These are phyloP conservation scores for Atta cephalotes DNA, from an alignment of 1,140 invertebrate genomes.

Conservation along the genomic window DNA sequence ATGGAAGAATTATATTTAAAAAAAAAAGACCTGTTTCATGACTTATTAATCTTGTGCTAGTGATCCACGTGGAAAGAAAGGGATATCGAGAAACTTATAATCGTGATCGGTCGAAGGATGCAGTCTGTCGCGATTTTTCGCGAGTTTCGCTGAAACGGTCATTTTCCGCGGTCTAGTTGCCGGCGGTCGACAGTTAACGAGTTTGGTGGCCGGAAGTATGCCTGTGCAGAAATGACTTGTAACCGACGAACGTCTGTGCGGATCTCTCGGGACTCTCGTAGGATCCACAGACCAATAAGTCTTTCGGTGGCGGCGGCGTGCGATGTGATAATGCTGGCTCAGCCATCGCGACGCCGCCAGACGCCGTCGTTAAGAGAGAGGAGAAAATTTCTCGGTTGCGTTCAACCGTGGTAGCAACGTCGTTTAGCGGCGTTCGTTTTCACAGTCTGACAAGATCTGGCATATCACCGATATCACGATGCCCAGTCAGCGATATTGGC, in stretches of 20 bases:
- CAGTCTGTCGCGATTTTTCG: slow-evolving; percentile 24
- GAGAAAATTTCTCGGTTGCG: slow-evolving; percentile 10
- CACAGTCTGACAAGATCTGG: slow-evolving; percentile 22
- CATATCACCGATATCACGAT: slow-evolving; percentile 22
- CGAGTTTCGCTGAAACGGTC: slow-evolving; percentile 40
- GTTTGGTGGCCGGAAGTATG: slow-evolving; percentile 1
- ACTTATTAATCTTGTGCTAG: background rate
- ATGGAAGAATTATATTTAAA: background rate
- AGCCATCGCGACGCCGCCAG: slow-evolving; percentile 43
- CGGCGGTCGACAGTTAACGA: slow-evolving; percentile 23
- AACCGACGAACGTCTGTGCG: slow-evolving; percentile 1
- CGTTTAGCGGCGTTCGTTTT: slow-evolving; percentile 47
- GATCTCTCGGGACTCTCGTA: too few relatives aligned
- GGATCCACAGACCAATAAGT: slow-evolving; percentile 32
- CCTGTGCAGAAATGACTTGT: slow-evolving; percentile 17
- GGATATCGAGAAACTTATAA: background rate
- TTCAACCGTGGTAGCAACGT: background rate
- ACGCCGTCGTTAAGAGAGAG: background rate
- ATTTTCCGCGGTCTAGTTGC: slow-evolving; percentile 1
- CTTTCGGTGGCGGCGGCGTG: slow-evolving; percentile 13
- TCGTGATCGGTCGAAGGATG: background rate
- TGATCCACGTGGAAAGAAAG: background rate
- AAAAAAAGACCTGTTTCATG: background rate
- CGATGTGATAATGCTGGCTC: slow-evolving; percentile 51
- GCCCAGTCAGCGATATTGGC: slow-evolving; percentile 53